Evolutionary conservation across 1,140 invertebrate genomes (phyloP).

Genomic region (Drosophila teissieri): DNA sequence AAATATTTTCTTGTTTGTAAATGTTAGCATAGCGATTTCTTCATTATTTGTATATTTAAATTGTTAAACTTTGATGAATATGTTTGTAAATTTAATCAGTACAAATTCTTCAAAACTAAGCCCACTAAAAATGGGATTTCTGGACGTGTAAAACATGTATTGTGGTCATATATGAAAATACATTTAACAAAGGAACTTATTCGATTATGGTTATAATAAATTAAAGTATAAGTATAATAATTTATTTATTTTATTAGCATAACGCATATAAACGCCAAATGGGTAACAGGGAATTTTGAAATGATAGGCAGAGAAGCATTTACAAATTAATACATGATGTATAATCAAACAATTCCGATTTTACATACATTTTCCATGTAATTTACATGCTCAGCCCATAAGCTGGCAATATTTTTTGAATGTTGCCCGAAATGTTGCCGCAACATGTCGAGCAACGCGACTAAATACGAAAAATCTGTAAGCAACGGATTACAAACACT

Average conservation of each 20-base stretch:
- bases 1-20: constrained; percentile 40
- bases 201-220: too few relatives aligned
- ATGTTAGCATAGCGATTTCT: constrained; percentile 53
- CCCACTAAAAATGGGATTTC: background rate
- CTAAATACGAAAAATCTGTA: too few relatives aligned
- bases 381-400: constrained; percentile 22
- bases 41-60: constrained; percentile 44
- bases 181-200: background rate
- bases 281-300: too few relatives aligned
- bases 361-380: background rate
- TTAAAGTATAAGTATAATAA: too few relatives aligned
- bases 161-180: too few relatives aligned
- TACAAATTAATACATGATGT: too few relatives aligned
- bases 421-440: background rate
- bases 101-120: constrained; percentile 58
- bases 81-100: constrained; percentile 69
- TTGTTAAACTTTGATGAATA: constrained; percentile 54
- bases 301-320: too few relatives aligned
- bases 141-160: constrained; percentile 2
- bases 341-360: background rate
- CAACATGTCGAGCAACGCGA: constrained; percentile 9
- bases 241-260: too few relatives aligned
- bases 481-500: too few relatives aligned
- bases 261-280: too few relatives aligned
- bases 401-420: constrained; percentile 43